Evolutionary conservation across 2,113 vertebrate genomes (phyloP), one percentile per base, ranked within the genome.

Genomic region (Cavia aperea): DNA sequence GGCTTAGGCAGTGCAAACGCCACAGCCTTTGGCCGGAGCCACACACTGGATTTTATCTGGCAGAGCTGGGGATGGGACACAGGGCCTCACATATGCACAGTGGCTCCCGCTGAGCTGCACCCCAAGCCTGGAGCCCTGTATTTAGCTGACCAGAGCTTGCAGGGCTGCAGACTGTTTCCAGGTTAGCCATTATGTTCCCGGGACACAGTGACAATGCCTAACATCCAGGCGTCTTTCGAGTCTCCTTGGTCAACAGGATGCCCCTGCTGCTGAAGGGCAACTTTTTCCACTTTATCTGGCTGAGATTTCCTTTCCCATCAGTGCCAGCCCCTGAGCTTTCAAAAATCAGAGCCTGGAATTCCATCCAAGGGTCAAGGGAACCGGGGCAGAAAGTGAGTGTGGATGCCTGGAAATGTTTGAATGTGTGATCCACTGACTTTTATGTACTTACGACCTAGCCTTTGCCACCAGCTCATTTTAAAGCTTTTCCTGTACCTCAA

Each of bases 181-280:
- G 19, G 39, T 66, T 54, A 75, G 70, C 3, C 9, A 6, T 87
- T 36, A 12, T n/a, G 89, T 84, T 65, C 54, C 56, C 24, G 9
- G 56, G 43, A 31, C 56, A 1, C 0, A 5, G 26, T 0, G 2
- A 84, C 24, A 19, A 3, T 0, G 3, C 31, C 33, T 24, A 21
- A 39, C 24, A 78, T 43, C 54, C 65, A 56, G 13, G 36, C 54
- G n/a, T 54, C 78, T 26, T 21, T 5, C 0, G 0, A 29, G 33
- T n/a, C 86, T 43, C 73, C 54, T 29, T n/a, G 72, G 82, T 70
- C n/a, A 43, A 33, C 7, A 4, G 46, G 16, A 7, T 33, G 4
- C 10, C 2, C 7, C 33, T 24, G 21, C 60, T 18, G 13, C 2
- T 3, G 29, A 63, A 62, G n/a, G 46, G 85, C 39, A 90, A 36